Percentiles rank a stretch among this genome's conserved stretches.
Conservation (phyloP, 2,797 vertebrate genomes). For the Epinephelus malabaricus region DNA sequence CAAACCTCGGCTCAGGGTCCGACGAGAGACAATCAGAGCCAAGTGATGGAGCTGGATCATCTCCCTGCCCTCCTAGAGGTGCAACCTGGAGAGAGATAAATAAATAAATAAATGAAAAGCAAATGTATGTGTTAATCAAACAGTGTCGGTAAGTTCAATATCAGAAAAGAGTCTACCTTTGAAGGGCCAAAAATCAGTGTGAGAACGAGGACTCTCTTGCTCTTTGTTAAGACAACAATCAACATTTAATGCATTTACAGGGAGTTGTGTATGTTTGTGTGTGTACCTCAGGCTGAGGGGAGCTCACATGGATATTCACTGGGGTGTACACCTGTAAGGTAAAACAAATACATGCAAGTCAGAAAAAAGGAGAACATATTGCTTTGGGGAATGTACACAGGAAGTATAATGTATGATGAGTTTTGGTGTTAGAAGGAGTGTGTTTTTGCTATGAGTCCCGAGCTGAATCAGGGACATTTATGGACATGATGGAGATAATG, state of each 20-base stretch:
- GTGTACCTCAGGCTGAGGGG: slow-evolving; percentile 30
- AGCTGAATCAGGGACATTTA: too few relatives aligned
- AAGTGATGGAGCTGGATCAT: neutral
- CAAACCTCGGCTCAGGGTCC: slow-evolving; percentile 28
- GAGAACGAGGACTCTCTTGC: neutral
- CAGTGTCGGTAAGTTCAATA: neutral
- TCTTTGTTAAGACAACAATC: neutral
- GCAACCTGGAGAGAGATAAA: slow-evolving; percentile 30
- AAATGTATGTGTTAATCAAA: neutral
- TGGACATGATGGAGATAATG: too few relatives aligned
- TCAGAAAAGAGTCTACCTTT: neutral
- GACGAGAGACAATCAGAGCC: neutral
- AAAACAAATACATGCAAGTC: slow-evolving; percentile 1
- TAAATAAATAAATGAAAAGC: neutral
- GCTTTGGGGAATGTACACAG: neutral
- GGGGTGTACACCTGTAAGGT: slow-evolving; percentile 8
- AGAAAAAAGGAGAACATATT: neutral
- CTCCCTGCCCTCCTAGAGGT: neutral
- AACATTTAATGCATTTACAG: neutral
- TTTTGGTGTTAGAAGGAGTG: too few relatives aligned
- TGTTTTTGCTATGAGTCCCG: too few relatives aligned
- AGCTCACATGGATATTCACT: neutral
- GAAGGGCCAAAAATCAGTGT: neutral
- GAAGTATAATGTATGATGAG: neutral
- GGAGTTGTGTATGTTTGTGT: slow-evolving; percentile 6